phyloP scores from a whole-genome alignment of 2,888 invertebrate species.

The Beris morrisii region DNA sequence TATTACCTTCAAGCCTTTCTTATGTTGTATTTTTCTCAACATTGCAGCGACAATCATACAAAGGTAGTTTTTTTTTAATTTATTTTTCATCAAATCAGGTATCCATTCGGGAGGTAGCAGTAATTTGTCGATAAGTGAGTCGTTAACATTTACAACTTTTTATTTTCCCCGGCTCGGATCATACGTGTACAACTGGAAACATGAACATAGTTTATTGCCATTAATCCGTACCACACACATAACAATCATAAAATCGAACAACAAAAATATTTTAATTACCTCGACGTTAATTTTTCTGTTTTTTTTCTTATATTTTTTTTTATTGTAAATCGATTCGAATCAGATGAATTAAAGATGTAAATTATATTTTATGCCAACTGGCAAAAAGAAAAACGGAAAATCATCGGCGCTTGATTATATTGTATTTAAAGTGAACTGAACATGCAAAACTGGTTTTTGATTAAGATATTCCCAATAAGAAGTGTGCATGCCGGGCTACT shows the following conservation, averaged over 20 bases:
- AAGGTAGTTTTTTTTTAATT: no score
- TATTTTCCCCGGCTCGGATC: neutral
- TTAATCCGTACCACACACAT: constrained; percentile 27
- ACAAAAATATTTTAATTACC: no score
- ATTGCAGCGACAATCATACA: no score
- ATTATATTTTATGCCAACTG: constrained; percentile 27
- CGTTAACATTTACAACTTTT: constrained; percentile 29
- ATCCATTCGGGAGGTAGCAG: constrained; percentile 29
- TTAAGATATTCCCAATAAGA: constrained; percentile 29
- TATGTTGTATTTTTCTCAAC: no score
- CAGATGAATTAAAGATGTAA: constrained; percentile 28
- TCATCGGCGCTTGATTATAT: neutral
- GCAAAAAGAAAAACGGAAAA: neutral
- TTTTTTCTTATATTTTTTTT: no score
- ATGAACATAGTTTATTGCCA: constrained; percentile 25
- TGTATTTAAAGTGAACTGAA: constrained; percentile 5
- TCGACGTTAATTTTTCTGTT: no score
- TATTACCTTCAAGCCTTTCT: no score
- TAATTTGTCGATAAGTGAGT: constrained; percentile 32
- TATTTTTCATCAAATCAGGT: constrained; percentile 16
- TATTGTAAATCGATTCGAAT: constrained; percentile 9
- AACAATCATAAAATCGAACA: no score
- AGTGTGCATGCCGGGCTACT: constrained; percentile 14
- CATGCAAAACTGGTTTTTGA: constrained; percentile 29
- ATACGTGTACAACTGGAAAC: constrained; percentile 8